A percentile compares a stretch with the other conserved stretches of the same genome.
Evolutionary conservation across 2,797 vertebrate genomes (phyloP).

Genomic region (Falco columbarius): DNA sequence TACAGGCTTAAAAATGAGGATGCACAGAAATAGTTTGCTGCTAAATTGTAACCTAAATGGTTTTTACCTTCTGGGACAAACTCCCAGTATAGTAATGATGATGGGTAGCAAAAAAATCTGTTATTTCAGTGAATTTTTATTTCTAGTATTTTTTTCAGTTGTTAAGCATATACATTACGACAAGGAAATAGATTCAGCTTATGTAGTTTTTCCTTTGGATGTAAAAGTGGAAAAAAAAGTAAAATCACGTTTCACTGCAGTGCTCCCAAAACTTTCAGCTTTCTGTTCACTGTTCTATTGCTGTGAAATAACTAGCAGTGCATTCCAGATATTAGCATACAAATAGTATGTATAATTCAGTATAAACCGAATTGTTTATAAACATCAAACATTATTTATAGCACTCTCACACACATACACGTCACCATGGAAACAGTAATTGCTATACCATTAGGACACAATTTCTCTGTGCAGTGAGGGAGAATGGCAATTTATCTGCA

Average conservation of each 20-base stretch:
- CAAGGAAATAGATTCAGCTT: neutral
- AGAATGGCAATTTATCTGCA: slow-evolving; percentile 35
- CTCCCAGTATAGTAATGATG: neutral
- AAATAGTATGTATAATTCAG: neutral
- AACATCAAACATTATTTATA: slow-evolving; percentile 41
- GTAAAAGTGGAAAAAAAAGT: neutral
- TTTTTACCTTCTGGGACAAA: neutral
- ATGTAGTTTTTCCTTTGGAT: neutral
- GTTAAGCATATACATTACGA: neutral
- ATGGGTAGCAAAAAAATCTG: neutral
- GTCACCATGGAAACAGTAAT: slow-evolving; percentile 54
- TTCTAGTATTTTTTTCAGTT: neutral
- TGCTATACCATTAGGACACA: neutral
- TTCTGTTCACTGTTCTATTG: neutral
- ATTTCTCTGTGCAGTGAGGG: neutral
- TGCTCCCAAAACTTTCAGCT: neutral
- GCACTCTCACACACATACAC: rapidly evolving
- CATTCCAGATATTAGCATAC: neutral
- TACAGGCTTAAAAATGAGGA: neutral
- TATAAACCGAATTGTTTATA: neutral
- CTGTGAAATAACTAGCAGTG: neutral
- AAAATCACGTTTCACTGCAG: neutral
- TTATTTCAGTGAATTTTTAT: neutral
- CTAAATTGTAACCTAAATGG: neutral
- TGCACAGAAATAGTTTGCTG: neutral